Percentiles rank a stretch among this genome's conserved stretches.
Conservation (phyloP, 1,140 invertebrate genomes). For the Phthorimaea operculella region DNA sequence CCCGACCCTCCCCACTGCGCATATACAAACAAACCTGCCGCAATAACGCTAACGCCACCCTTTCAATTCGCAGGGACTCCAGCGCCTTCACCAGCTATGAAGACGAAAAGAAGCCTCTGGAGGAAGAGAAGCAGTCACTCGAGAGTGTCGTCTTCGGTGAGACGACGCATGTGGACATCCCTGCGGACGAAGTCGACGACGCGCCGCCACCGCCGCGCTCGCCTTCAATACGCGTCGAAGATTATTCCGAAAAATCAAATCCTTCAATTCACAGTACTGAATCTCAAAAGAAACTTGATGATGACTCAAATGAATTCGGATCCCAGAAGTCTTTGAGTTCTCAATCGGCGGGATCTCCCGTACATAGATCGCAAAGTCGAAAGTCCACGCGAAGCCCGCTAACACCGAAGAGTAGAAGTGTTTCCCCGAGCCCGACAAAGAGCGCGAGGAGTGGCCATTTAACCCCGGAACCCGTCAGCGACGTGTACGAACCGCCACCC, state of each 20-base stretch:
- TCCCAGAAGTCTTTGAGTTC: slow-evolving; percentile 17
- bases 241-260: slow-evolving; percentile 36
- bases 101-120: slow-evolving; percentile 11
- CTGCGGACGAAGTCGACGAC: slow-evolving; percentile 17
- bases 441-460: slow-evolving; percentile 23
- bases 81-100: slow-evolving; percentile 31
- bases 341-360: neutral
- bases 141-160: slow-evolving; percentile 12
- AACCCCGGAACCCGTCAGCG: slow-evolving; percentile 25
- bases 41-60: slow-evolving; percentile 9
- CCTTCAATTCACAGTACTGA: slow-evolving; percentile 12
- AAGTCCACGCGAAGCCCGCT: slow-evolving; percentile 8
- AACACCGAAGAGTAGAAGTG: slow-evolving; percentile 13
- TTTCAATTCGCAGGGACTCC: slow-evolving; percentile 46
- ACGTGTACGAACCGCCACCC: slow-evolving; percentile 16
- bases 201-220: slow-evolving; percentile 30
- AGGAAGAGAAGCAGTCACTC: slow-evolving; percentile 14
- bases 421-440: slow-evolving; percentile 15
- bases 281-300: slow-evolving; percentile 5
- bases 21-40: slow-evolving; percentile 17
- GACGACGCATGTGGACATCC: slow-evolving; percentile 15
- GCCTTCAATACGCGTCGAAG: slow-evolving; percentile 48
- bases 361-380: slow-evolving; percentile 7
- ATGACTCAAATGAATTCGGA: slow-evolving; percentile 12
- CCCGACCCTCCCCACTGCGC: slow-evolving; percentile 8